Evolutionary conservation across 2,113 vertebrate species (phyloP).

Genomic region (Muscicapa adusta): DNA sequence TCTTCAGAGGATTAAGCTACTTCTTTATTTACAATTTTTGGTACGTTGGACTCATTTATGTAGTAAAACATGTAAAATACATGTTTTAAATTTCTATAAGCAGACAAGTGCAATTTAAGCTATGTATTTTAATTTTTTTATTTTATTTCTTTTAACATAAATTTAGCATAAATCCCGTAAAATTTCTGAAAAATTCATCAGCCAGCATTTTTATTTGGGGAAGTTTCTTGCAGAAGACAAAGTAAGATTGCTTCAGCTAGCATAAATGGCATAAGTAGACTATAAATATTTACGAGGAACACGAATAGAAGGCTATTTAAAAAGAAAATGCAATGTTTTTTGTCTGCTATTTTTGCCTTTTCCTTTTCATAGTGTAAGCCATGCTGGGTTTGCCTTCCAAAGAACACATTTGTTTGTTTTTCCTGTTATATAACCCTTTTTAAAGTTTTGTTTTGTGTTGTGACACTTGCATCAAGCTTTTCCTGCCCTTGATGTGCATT

Average conservation of each 20-base stretch:
- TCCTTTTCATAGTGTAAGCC: not conserved
- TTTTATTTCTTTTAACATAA: not conserved
- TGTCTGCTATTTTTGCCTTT: not conserved
- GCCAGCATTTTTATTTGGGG: not conserved
- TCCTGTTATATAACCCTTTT: not conserved
- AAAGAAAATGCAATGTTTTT: not conserved
- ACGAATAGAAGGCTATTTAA: not conserved
- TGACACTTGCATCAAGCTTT: not conserved
- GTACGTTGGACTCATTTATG: not conserved
- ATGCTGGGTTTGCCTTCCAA: not conserved
- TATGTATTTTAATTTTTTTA: not conserved
- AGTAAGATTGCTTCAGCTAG: not conserved
- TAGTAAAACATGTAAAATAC: not conserved
- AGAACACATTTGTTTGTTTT: not conserved
- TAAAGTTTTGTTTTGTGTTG: not conserved
- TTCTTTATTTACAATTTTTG: not conserved
- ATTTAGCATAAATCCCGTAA: not conserved
- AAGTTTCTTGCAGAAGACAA: not conserved
- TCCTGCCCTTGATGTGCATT: not conserved
- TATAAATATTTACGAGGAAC: not conserved
- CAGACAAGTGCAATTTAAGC: not conserved
- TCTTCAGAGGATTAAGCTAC: not conserved
- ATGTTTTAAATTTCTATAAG: not conserved
- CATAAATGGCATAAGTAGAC: not conserved
- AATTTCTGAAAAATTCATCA: not conserved